Conservation (phyloP, 23 tunicate species). For the Styela clava region DNA sequence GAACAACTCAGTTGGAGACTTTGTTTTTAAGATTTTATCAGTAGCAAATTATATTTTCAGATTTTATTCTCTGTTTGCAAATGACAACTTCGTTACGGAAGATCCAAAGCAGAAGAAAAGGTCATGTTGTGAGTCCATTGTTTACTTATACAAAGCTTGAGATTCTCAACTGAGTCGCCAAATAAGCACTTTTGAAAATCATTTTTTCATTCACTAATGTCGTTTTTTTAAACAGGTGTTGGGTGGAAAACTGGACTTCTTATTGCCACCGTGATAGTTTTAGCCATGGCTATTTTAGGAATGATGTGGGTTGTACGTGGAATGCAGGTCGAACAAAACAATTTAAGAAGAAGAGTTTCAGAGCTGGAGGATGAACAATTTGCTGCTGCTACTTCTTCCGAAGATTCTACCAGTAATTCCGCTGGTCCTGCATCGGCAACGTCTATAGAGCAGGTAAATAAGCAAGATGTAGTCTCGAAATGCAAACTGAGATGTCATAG, state of each 20-base stretch:
- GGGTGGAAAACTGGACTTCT: conserved; percentile 9
- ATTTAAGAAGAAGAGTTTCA: not conserved
- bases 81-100: conserved; percentile 18
- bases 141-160: too few relatives aligned
- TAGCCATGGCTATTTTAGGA: conserved; percentile 4
- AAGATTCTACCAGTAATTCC: not conserved
- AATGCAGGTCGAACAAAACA: conserved; percentile 12
- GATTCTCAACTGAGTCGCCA: too few relatives aligned
- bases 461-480: too few relatives aligned
- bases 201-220: too few relatives aligned
- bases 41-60: not conserved
- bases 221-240: conserved; percentile 6
- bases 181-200: too few relatives aligned
- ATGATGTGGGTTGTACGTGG: conserved; percentile 27
- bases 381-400: not conserved
- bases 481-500: too few relatives aligned
- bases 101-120: not conserved
- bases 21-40: too few relatives aligned
- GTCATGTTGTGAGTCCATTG: conserved; percentile 5
- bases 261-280: not conserved
- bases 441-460: not conserved
- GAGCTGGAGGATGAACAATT: conserved; percentile 5
- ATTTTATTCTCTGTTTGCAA: conserved; percentile 22
- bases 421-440: not conserved
- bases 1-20: too few relatives aligned